These are phyloP conservation scores for Cataglyphis altisquamis DNA, from an alignment of 2,888 invertebrate genomes.

Conservation along the genomic window DNA sequence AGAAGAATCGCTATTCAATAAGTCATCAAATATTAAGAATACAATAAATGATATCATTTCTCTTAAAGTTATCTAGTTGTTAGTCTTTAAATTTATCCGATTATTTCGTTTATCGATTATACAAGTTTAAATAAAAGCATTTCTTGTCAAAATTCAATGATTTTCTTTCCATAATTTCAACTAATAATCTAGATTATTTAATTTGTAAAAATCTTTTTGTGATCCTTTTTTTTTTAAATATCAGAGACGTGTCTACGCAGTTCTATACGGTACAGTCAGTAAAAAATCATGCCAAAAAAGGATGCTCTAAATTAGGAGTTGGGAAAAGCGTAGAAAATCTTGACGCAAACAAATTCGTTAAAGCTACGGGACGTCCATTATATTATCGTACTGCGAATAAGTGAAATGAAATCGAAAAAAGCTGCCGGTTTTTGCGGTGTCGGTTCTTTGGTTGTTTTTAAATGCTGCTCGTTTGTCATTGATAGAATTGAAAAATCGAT, in stretches of 20 bases:
- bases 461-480: background rate
- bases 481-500: background rate
- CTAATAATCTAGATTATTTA: background rate
- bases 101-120: background rate
- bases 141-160: background rate
- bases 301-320: background rate
- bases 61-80: background rate
- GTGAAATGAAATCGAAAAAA: background rate
- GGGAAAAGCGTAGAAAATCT: background rate
- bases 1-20: background rate
- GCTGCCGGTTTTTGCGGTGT: background rate
- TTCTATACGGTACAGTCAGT: no score
- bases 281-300: background rate
- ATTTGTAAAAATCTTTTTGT: background rate
- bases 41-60: background rate
- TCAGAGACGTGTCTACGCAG: no score
- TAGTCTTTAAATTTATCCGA: background rate
- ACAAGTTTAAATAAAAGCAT: background rate
- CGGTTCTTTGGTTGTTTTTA: background rate
- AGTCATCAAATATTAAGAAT: background rate
- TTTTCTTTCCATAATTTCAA: background rate
- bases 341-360: slow-evolving; percentile 16
- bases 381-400: background rate
- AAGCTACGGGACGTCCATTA: background rate
- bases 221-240: background rate